Evolutionary conservation across 2,113 vertebrate genomes (phyloP).

Genomic region (Perognathus longimembris): DNA sequence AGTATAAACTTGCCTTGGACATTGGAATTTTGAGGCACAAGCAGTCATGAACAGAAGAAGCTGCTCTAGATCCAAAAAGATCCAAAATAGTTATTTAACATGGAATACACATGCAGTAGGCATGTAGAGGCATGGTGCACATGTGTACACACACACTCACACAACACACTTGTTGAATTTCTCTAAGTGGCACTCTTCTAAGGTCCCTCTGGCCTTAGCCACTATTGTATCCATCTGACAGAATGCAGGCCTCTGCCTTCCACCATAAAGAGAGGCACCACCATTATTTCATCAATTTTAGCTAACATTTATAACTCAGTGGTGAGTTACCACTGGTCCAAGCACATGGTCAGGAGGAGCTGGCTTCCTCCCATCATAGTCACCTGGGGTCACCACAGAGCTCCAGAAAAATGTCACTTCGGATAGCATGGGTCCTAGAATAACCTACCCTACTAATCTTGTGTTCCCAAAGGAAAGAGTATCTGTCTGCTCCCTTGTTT

Average conservation of each 20-base stretch:
- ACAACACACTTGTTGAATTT: not conserved
- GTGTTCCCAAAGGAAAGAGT: too few species aligned
- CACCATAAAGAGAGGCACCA: not conserved
- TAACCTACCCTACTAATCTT: not conserved
- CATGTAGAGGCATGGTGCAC: too few species aligned
- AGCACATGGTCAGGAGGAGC: not conserved
- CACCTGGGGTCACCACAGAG: not conserved
- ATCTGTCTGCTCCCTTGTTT: not conserved
- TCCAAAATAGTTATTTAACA: not conserved
- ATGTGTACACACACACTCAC: rapidly evolving
- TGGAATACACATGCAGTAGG: not conserved
- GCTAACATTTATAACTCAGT: not conserved
- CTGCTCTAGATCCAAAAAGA: too few species aligned
- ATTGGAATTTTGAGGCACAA: not conserved
- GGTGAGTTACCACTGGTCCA: not conserved
- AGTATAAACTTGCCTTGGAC: not conserved
- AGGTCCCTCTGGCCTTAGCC: not conserved
- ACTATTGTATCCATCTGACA: not conserved
- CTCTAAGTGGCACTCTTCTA: not conserved
- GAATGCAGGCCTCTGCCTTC: not conserved
- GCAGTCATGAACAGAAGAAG: too few species aligned
- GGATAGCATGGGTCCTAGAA: not conserved
- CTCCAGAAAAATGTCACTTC: not conserved
- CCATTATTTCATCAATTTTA: not conserved
- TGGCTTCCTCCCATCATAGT: not conserved